Evolutionary conservation across 2,113 vertebrate genomes (phyloP), one percentile per base, ranked within the genome.

Genomic region (Mustela nigripes): DNA sequence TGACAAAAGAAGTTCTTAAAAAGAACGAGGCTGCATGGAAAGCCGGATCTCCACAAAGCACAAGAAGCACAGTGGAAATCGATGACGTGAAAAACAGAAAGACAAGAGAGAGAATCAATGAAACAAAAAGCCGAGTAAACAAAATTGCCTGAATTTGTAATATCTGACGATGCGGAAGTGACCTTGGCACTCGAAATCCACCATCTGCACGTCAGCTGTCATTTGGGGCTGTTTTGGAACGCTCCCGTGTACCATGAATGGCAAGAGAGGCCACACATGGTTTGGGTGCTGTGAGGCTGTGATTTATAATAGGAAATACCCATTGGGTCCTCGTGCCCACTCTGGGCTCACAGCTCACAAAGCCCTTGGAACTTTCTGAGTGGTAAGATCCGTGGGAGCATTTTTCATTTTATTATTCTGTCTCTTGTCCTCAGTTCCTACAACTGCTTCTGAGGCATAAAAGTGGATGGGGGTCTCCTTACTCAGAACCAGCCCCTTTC

Each of bases 191-290:
- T 36, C 33, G 24, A 19, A 42, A 4, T 26, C 42, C 7, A 22
- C n/a, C 42, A 4, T 19, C 31, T 4, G 1, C 50, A 4, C 0
- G 14, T 19, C 42, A 26, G 36, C 12, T n/a, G 5, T 45, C 16
- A 36, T 7, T 5, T 4, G 6, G 28, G 16, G 4, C 42, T 48
- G 1, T 7, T 16, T 3, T 2, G 39, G 69, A n/a, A 67, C 0
- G 11, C 16, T 8, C 16, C 39, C 26, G 4, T 0, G 16, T 11
- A 16, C 14, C 24, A 14, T 10, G 21, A 62, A 21, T 3, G n/a
- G 26, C 24, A 62, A 39, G 65, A 67, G 1, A 14, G 50, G 22
- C 42, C 1, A 11, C 7, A 11, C 19, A 10, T 1, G 62, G 39
- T n/a, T n/a, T 73, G 87, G 96, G 94, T 24, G 31, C 19, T 48